Evolutionary conservation across 2,888 invertebrate genomes (phyloP).

Genomic region (Athripsodes cinereus): DNA sequence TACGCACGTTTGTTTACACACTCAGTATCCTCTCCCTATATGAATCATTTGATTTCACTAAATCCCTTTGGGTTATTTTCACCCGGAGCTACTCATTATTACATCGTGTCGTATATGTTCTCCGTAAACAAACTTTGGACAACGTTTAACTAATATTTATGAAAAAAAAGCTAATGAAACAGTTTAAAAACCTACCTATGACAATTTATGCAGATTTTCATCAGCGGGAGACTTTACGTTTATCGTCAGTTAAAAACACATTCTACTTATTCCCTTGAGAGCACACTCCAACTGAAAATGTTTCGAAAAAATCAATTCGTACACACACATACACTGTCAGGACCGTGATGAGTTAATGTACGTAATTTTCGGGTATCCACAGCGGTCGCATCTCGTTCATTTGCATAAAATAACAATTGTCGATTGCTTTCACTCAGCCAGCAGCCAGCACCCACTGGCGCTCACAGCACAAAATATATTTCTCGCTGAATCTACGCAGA

Average conservation of each 20-base stretch:
- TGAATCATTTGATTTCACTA: too few species aligned
- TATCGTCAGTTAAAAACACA: slow-evolving; percentile 5
- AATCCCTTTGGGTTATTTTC: too few species aligned
- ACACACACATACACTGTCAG: slow-evolving; percentile 1
- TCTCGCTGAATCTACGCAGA: slow-evolving; percentile 15
- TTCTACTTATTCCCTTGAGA: background rate
- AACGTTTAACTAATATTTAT: too few species aligned
- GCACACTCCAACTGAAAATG: background rate
- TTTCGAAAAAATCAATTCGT: slow-evolving; percentile 8
- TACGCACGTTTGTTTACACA: too few species aligned
- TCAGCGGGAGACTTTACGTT: background rate
- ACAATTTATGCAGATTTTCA: background rate
- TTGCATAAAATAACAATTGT: slow-evolving; percentile 28
- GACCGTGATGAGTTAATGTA: slow-evolving; percentile 22
- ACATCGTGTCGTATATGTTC: too few species aligned
- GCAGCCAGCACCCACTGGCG: slow-evolving; percentile 4
- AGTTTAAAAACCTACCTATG: too few species aligned
- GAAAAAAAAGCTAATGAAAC: too few species aligned
- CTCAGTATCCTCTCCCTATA: too few species aligned
- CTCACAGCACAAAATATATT: slow-evolving; percentile 6
- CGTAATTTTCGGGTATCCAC: slow-evolving; percentile 26
- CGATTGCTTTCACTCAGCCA: slow-evolving; percentile 23
- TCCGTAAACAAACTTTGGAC: too few species aligned
- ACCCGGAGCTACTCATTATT: too few species aligned
- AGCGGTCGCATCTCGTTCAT: slow-evolving; percentile 19